Percentiles rank a stretch among this genome's conserved stretches.
Evolutionary conservation across 2,113 vertebrate genomes (phyloP).

Genomic region (Opisthocomus hoazin): DNA sequence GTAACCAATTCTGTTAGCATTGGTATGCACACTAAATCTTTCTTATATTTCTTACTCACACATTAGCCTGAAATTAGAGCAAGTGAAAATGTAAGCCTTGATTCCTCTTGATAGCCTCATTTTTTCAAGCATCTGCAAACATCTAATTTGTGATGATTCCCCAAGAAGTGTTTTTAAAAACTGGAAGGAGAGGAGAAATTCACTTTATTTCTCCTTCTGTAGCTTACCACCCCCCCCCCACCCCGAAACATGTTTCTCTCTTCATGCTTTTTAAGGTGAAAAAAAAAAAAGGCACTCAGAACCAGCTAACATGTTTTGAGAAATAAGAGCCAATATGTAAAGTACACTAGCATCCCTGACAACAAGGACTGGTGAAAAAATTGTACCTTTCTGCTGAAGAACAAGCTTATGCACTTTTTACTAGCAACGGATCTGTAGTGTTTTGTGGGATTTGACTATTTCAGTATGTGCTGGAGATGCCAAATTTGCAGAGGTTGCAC

Average conservation of each 20-base stretch:
- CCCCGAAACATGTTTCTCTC: neutral
- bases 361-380: neutral
- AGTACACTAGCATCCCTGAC: neutral
- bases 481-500: neutral
- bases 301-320: neutral
- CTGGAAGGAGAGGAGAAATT: neutral
- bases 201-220: neutral
- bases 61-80: neutral
- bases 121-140: neutral
- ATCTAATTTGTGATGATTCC: neutral
- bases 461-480: neutral
- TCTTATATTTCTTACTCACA: neutral
- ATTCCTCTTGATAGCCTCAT: neutral
- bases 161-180: neutral
- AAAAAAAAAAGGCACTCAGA: neutral
- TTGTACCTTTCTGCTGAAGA: neutral
- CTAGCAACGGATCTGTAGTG: neutral
- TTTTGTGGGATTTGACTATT: neutral
- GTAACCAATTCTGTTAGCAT: neutral
- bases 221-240: too few relatives aligned
- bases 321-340: neutral
- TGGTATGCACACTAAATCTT: neutral
- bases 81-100: neutral
- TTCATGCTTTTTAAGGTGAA: neutral
- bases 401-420: fast-evolving